Evolutionary conservation across 1,140 invertebrate genomes (phyloP).

Genomic region (Spodoptera frugiperda): DNA sequence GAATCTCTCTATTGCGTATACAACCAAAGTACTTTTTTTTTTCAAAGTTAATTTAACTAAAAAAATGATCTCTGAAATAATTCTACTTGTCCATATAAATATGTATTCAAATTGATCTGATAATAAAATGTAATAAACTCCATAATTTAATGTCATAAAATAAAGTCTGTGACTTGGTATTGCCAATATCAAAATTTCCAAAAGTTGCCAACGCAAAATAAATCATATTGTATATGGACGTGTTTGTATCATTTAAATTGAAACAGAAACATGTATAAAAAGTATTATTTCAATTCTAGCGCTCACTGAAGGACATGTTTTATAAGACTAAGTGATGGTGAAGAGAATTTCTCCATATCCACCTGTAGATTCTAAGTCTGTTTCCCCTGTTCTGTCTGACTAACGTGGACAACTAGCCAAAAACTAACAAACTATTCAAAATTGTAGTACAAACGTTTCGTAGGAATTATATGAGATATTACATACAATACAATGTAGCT

Average conservation of each 20-base stretch:
- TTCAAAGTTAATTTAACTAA: no score
- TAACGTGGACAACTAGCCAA: conserved; percentile 64
- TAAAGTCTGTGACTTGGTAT: not conserved
- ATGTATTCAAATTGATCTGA: not conserved
- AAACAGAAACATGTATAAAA: conserved; percentile 46
- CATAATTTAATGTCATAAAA: not conserved
- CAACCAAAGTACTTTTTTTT: no score
- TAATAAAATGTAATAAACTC: not conserved
- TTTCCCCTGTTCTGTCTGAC: conserved; percentile 63
- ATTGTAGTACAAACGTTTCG: conserved; percentile 1
- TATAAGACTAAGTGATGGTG: conserved; percentile 76
- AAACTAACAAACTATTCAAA: conserved; percentile 34
- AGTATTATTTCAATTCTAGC: conserved; percentile 80
- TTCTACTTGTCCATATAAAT: conserved; percentile 30
- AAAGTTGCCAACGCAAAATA: conserved; percentile 1
- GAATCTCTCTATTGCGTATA: no score
- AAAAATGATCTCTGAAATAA: conserved; percentile 9
- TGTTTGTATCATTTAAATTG: conserved; percentile 29
- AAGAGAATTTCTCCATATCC: conserved; percentile 72
- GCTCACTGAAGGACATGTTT: conserved; percentile 81
- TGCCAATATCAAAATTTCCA: not conserved
- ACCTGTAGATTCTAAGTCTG: conserved; percentile 72
- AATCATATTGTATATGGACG: conserved; percentile 25
- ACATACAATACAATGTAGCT: not conserved
- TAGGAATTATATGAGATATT: conserved; percentile 26